Percentiles rank a stretch among this genome's conserved stretches.
These are phyloP conservation scores for Heliconius aoede DNA, from an alignment of 2,888 invertebrate species.

Conservation along the genomic window DNA sequence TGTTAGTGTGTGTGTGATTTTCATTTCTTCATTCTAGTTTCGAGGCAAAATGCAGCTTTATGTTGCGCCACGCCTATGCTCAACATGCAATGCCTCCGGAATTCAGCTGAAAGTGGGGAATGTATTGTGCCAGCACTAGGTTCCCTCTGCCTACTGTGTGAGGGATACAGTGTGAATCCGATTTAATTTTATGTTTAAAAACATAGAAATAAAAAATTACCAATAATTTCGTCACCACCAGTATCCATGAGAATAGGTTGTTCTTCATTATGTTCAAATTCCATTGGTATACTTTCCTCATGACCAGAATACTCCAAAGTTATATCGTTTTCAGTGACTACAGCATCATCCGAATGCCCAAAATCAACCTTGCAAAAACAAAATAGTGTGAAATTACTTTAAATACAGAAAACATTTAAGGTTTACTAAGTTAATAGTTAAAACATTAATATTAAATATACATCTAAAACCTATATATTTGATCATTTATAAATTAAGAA, in stretches of 20 bases:
- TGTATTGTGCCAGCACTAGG: no score
- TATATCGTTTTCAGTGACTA: slow-evolving; percentile 67
- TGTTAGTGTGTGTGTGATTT: no score
- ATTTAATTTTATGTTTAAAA: no score
- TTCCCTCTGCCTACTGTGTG: no score
- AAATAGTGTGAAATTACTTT: neutral
- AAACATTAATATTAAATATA: neutral
- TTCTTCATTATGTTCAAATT: slow-evolving; percentile 71
- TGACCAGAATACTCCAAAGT: slow-evolving; percentile 59
- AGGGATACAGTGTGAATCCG: no score
- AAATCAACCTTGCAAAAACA: slow-evolving; percentile 68
- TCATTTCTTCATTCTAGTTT: no score
- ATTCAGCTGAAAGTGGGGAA: no score
- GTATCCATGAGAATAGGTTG: slow-evolving; percentile 73
- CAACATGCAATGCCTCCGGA: no score
- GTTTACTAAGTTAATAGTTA: neutral
- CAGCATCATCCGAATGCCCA: slow-evolving; percentile 64
- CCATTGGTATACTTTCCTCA: slow-evolving; percentile 69
- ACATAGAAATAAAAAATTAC: slow-evolving; percentile 53
- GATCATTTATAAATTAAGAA: neutral
- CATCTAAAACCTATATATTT: neutral
- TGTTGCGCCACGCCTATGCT: no score
- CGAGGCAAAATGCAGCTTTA: no score
- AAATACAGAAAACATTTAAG: neutral
- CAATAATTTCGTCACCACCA: slow-evolving; percentile 75